Conservation (phyloP, 2,888 invertebrate genomes). For the Synanthedon formicaeformis region DNA sequence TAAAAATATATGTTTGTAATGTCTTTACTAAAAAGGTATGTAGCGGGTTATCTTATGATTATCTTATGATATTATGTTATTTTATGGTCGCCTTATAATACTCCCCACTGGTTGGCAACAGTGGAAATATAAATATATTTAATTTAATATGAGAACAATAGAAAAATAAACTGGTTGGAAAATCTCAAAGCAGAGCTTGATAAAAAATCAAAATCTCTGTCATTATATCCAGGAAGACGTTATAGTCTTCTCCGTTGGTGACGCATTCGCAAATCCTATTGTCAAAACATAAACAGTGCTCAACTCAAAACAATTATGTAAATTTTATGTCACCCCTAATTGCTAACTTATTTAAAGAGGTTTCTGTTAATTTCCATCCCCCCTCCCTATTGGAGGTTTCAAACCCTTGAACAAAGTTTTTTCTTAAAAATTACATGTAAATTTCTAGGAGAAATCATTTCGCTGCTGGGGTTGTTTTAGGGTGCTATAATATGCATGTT, state of each 20-base stretch:
- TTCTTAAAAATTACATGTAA: constrained; percentile 54
- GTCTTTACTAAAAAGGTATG: too few relatives aligned
- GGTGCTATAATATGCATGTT: neutral
- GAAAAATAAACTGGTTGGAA: too few relatives aligned
- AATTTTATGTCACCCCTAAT: constrained; percentile 68
- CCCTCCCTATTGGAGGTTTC: constrained; percentile 17
- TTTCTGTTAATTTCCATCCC: constrained; percentile 52
- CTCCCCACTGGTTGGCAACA: too few relatives aligned
- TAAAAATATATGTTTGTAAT: too few relatives aligned
- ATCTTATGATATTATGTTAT: too few relatives aligned
- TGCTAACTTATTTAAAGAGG: constrained; percentile 69
- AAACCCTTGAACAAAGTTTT: constrained; percentile 12
- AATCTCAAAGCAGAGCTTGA: too few relatives aligned
- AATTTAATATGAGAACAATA: too few relatives aligned
- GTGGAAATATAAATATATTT: too few relatives aligned
- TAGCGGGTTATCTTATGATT: too few relatives aligned
- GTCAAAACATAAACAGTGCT: constrained; percentile 59
- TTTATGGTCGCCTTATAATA: too few relatives aligned
- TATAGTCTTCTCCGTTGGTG: neutral
- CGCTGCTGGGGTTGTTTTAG: constrained; percentile 24
- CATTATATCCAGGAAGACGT: too few relatives aligned
- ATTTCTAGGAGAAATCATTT: constrained; percentile 40
- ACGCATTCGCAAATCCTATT: constrained; percentile 31
- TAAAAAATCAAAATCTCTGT: too few relatives aligned
- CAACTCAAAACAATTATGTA: constrained; percentile 64